Evolutionary conservation across 2,113 vertebrate species (phyloP), one percentile per base, ranked within the genome.

Genomic region (Sakesphorus luctuosus): DNA sequence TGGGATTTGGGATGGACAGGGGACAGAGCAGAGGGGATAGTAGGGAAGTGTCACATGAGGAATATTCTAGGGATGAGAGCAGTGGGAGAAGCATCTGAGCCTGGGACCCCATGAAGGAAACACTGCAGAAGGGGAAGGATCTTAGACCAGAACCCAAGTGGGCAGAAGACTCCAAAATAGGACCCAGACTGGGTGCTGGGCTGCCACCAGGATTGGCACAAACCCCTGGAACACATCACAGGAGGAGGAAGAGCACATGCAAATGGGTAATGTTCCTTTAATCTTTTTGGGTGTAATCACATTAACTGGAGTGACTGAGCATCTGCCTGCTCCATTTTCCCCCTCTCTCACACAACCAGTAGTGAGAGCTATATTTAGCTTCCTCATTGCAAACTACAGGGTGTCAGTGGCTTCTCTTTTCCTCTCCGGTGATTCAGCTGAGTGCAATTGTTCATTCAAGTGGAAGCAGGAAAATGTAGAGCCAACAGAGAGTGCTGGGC

Each of bases 351-450:
- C 79, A 63, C 69, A 58, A 11, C 74, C 77, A 16, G 0, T 63
- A 77, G 82, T 52, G 93, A 68, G 73, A 93, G 75, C 93, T 96
- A 83, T 89, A 84, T 93, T 93, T 91, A 90, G 69, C 83, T 69
- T 63, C 73, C 87, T 91, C 90, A 40, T 38, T 82, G 67, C 81
- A 73, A 93, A 72, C 91, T 67, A 50, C 84, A 80, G 91, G 83
- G 90, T 73, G 83, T 84, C 90, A 50, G 73, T 77, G 84, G 65
- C 79, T 91, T 90, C 82, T 94, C 58, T 85, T 91, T 78, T 94
- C 69, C 88, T 61, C 85, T 83, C 67, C 86, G 72, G 85, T 65
- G 90, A 84, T 88, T 87, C 90, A 67, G 83, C 53, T 1, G 2
- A 87, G 79, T 4, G 5, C 69, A 68, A 40, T 72, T 53, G n/a